phyloP scores from a whole-genome alignment of 2,888 invertebrate species.

The Drosophila atroscutellata region DNA sequence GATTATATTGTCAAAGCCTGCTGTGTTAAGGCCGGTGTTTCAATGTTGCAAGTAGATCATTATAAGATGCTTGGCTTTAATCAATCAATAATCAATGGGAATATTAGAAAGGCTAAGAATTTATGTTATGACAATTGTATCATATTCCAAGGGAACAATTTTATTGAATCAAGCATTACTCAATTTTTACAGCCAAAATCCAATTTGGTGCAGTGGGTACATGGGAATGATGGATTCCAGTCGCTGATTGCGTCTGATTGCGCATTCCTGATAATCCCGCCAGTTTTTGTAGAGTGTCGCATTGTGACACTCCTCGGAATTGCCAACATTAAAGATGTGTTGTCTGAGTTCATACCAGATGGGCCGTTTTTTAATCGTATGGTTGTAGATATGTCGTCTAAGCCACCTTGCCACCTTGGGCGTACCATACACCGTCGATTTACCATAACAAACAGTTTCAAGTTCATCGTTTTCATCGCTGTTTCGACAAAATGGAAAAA shows the following conservation, averaged over 20 bases:
- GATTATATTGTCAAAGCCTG: not conserved
- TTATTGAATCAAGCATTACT: not conserved
- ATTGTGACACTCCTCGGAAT: conserved; percentile 21
- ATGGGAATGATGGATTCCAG: conserved; percentile 17
- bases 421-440: conserved; percentile 3
- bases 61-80: not conserved
- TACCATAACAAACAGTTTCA: conserved; percentile 5
- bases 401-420: conserved; percentile 11
- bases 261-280: conserved; percentile 10
- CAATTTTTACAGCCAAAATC: not conserved
- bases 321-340: conserved; percentile 6
- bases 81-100: not conserved
- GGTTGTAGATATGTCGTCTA: conserved; percentile 6
- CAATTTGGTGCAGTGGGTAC: conserved; percentile 25
- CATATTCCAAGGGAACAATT: not conserved
- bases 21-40: not conserved
- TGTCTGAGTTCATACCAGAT: conserved; percentile 13
- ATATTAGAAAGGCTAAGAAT: too few relatives aligned
- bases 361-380: not conserved
- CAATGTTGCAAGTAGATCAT: not conserved
- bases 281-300: not conserved
- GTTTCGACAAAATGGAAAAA: not conserved
- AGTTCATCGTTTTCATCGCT: not conserved
- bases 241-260: conserved; percentile 23
- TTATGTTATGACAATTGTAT: too few relatives aligned